Evolutionary conservation across 2,797 vertebrate genomes (phyloP).

Genomic region (Cuculus canorus): DNA sequence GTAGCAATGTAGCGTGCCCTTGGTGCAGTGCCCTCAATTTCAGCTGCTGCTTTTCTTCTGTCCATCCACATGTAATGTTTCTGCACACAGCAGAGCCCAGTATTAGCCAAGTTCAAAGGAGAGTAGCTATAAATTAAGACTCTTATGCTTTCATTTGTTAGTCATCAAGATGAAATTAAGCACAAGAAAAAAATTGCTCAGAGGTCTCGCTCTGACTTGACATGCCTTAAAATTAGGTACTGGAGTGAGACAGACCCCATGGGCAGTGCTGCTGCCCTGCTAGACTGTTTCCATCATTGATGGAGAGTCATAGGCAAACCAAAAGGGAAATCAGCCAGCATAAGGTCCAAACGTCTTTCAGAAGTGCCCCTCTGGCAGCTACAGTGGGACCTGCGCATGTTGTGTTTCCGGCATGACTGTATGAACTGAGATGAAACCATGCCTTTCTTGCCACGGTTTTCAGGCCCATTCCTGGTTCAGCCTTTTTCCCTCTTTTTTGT

Average conservation of each 20-base stretch:
- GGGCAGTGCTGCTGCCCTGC: background rate
- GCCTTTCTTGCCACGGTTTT: background rate
- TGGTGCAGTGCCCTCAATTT: background rate
- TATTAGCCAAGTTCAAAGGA: conserved; percentile 1
- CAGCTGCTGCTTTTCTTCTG: background rate
- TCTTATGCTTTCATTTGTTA: conserved; percentile 25
- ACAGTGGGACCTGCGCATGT: background rate
- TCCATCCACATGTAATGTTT: background rate
- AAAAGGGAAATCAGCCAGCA: background rate
- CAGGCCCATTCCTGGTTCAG: background rate
- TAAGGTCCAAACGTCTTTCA: background rate
- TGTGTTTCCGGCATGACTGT: background rate
- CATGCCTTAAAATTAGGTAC: background rate
- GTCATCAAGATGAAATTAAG: conserved; percentile 16
- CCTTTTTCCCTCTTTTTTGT: background rate
- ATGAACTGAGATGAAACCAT: background rate
- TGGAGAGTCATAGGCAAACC: background rate
- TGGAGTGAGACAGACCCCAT: background rate
- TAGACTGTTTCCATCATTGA: fast-evolving
- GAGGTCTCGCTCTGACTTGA: background rate
- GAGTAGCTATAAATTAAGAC: background rate
- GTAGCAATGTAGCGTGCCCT: background rate
- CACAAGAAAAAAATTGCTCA: background rate
- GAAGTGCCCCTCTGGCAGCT: background rate
- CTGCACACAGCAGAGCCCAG: background rate